Conservation (phyloP, 2,888 invertebrate species). For the Ischnura elegans region DNA sequence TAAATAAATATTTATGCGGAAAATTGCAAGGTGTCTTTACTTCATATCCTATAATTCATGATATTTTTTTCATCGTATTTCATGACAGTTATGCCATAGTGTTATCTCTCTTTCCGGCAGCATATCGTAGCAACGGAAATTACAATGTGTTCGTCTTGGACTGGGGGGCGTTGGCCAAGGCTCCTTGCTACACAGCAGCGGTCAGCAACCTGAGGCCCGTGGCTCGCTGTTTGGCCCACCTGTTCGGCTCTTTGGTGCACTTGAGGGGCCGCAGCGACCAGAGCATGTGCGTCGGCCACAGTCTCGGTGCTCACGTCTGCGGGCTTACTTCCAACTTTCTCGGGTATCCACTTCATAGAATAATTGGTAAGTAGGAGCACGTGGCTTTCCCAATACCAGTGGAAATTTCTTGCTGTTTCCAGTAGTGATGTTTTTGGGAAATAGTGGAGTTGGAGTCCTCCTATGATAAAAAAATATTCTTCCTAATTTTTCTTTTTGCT, state of each 20-base stretch:
- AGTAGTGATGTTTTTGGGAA: too few species aligned
- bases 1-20: too few species aligned
- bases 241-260: constrained; percentile 82
- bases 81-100: too few species aligned
- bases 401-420: too few species aligned
- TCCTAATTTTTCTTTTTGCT: too few species aligned
- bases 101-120: too few species aligned
- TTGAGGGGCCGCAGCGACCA: constrained; percentile 84
- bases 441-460: too few species aligned
- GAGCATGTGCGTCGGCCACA: constrained; percentile 88
- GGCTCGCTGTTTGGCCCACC: constrained; percentile 85
- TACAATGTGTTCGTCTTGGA: constrained; percentile 89
- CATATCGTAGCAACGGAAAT: constrained; percentile 86
- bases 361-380: constrained; percentile 82
- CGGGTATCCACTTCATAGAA: constrained; percentile 86
- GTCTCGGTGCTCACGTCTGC: constrained; percentile 87
- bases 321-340: constrained; percentile 87
- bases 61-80: too few species aligned
- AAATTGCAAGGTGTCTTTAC: too few species aligned
- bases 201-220: constrained; percentile 88
- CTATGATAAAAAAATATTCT: too few species aligned
- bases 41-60: too few species aligned
- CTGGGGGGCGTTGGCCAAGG: constrained; percentile 86
- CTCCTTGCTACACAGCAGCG: constrained; percentile 87
- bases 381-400: too few species aligned